Evolutionary conservation across 2,797 vertebrate species (phyloP).

Genomic region (Menidia menidia): DNA sequence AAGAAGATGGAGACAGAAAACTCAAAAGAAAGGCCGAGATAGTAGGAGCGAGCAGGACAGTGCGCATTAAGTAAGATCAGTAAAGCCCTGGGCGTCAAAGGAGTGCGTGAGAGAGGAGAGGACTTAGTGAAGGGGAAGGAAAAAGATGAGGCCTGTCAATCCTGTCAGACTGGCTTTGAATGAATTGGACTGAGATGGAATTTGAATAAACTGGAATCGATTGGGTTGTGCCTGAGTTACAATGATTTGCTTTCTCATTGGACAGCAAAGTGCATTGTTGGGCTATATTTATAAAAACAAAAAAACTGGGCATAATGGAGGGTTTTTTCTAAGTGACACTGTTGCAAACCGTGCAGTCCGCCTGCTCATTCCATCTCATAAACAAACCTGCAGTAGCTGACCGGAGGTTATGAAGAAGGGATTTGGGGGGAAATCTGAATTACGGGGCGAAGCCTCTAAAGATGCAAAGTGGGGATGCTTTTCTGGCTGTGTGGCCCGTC

Average conservation of each 20-base stretch:
- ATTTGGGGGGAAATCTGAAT: constrained; percentile 26
- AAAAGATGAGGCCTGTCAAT: constrained; percentile 48
- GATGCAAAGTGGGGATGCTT: constrained; percentile 33
- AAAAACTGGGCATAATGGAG: too few species aligned
- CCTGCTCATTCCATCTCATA: constrained; percentile 32
- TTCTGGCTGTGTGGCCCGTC: constrained; percentile 66
- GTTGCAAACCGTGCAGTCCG: constrained; percentile 45
- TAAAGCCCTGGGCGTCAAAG: constrained; percentile 77
- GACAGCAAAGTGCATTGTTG: too few species aligned
- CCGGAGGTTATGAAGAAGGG: constrained; percentile 39
- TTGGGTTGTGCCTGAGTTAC: too few species aligned
- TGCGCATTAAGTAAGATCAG: constrained; percentile 56
- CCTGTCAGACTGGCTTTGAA: too few species aligned
- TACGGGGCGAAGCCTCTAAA: constrained; percentile 14
- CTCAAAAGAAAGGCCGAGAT: constrained; percentile 43
- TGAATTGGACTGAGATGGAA: too few species aligned
- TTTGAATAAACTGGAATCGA: too few species aligned
- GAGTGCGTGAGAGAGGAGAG: constrained; percentile 23
- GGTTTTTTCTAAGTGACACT: constrained; percentile 59
- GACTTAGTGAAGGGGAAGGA: constrained; percentile 75
- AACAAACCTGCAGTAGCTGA: constrained; percentile 40
- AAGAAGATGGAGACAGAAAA: constrained; percentile 59
- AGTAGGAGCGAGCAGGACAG: constrained; percentile 40
- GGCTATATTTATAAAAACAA: too few species aligned
- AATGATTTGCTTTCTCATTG: too few species aligned